Conservation (phyloP, 2,113 vertebrate genomes). For the Patagioenas fasciata region DNA sequence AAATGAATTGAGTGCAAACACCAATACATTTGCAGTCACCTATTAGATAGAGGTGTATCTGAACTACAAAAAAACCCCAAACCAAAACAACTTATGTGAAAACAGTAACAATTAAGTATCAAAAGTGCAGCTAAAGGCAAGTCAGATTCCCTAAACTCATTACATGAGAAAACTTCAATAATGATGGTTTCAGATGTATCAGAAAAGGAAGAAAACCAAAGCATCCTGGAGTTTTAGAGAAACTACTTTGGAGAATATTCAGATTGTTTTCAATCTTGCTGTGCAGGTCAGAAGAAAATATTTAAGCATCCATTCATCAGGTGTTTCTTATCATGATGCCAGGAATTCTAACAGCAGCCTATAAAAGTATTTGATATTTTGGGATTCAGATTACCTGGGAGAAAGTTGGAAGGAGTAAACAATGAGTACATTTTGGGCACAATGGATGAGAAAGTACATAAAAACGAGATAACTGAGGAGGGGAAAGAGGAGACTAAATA, state of each 20-base stretch:
- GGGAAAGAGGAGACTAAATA: neutral
- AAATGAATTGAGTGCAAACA: neutral
- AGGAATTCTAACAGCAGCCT: neutral
- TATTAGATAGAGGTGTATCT: neutral
- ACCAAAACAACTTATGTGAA: neutral
- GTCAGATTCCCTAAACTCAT: neutral
- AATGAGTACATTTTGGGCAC: neutral
- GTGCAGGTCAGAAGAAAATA: neutral
- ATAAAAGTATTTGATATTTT: neutral
- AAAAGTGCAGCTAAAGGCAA: neutral
- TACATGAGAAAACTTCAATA: neutral
- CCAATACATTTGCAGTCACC: neutral
- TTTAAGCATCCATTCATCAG: neutral
- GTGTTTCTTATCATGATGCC: neutral
- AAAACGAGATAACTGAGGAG: neutral
- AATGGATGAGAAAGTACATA: neutral
- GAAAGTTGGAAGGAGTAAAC: neutral
- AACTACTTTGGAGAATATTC: neutral
- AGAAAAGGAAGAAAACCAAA: neutral
- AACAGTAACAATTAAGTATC: neutral
- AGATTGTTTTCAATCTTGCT: neutral
- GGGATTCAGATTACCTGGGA: neutral
- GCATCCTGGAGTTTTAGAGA: neutral
- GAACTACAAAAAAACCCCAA: neutral
- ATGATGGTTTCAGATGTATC: accelerated